Base-by-base conservation (phyloP, 2,113 vertebrate species). In the Etia nguti region DNA sequence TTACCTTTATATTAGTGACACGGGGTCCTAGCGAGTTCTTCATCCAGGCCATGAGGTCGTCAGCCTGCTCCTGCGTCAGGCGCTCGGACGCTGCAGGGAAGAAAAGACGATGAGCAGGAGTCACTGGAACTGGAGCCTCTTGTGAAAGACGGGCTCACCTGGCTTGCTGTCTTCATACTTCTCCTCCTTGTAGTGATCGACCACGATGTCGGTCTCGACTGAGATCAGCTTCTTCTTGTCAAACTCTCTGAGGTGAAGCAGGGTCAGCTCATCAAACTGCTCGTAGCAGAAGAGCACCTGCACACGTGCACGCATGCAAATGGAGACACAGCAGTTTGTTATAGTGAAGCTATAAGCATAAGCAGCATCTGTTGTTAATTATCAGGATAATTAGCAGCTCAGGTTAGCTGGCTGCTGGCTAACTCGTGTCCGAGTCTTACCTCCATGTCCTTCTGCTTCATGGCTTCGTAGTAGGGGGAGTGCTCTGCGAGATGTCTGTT, bases 281-380 rank as follows among this genome's bases (percentile, higher is more conserved):
- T 99, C 98, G 0, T 98, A 99, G 96, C 99, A 99, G 95, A 99
- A 99, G 60, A 99, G 97, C 56, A 99, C 99, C 99, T 99, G 94
- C 26, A 77, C 24, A 22, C 2, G 6, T 18, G 24, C 24, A 26
- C n/a, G 10, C 8, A 26, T 2, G 7, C 22, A 52, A 54, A 54
- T 6, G 41, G 10, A 59, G 24, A 77, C 16, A 52, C 6, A 1
- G 46, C 73, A 31, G 15, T 31, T 50, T 75, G 43, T 50, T 50
- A 68, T 13, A 68, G 60, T 38, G 34, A 68, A 13, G 20, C 60
- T 22, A 22, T 5, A 2, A 41, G 1, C 38, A 41, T 68, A 22
- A 68, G 46, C 18, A 34, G 18, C 43, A 77, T 20, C 10, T 50
- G 15, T 31, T 75, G 6, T 31, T 75, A 29, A 20, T 50, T 50